Conservation (phyloP, 2,888 invertebrate genomes). For the Himalopsyche japonica region DNA sequence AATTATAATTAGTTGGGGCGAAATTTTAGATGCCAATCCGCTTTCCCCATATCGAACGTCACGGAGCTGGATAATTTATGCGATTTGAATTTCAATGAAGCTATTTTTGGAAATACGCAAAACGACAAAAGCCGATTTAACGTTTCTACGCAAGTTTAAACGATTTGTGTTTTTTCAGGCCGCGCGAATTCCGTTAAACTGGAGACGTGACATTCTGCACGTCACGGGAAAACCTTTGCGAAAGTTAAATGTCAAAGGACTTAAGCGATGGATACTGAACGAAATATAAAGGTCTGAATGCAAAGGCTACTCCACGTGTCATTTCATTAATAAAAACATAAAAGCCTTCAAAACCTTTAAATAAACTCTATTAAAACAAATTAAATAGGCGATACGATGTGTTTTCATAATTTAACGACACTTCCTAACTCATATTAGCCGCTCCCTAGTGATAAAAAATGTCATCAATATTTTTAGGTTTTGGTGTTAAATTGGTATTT, state of each 20-base stretch:
- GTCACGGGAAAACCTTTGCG: neutral
- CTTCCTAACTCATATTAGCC: too few relatives aligned
- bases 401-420: too few relatives aligned
- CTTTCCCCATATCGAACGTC: neutral
- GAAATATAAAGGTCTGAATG: neutral
- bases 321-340: neutral
- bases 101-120: neutral
- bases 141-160: neutral
- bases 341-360: neutral
- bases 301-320: neutral
- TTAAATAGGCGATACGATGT: too few relatives aligned
- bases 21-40: neutral
- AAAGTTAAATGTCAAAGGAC: constrained; percentile 20
- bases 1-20: neutral
- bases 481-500: too few relatives aligned
- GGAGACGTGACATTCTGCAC: constrained; percentile 9
- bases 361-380: neutral
- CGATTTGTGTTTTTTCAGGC: neutral
- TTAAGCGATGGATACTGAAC: neutral
- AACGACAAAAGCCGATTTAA: neutral
- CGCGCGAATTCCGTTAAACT: neutral
- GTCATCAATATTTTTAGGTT: too few relatives aligned
- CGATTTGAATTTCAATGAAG: neutral
- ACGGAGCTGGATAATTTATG: neutral
- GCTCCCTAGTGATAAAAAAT: too few relatives aligned